Evolutionary conservation across 1,140 invertebrate species (phyloP).

Genomic region (Acromyrmex echinatior): DNA sequence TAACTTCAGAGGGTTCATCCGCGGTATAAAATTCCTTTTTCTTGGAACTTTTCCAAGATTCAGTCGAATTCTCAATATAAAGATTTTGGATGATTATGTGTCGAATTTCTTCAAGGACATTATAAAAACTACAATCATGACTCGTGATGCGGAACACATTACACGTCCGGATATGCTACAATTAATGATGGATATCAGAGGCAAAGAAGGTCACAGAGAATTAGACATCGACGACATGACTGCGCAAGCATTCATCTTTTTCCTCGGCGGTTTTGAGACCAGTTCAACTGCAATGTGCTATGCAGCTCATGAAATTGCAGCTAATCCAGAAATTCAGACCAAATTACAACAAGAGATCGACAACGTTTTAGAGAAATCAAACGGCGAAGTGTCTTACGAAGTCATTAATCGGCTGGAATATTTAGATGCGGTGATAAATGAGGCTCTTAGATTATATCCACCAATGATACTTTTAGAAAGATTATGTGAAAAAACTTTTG

Average conservation of each 20-base stretch:
- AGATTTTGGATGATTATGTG: too few species aligned
- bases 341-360: conserved; percentile 88
- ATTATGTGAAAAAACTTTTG: conserved; percentile 85
- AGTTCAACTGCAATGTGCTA: conserved; percentile 84
- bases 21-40: too few species aligned
- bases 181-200: too few species aligned
- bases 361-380: conserved; percentile 78
- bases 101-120: too few species aligned
- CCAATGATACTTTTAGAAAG: conserved; percentile 87
- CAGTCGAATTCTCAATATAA: too few species aligned
- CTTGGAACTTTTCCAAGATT: too few species aligned
- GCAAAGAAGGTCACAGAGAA: conserved; percentile 57
- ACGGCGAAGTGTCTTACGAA: conserved; percentile 83
- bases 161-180: too few species aligned
- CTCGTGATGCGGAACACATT: too few species aligned
- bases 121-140: too few species aligned
- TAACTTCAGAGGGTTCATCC: too few species aligned
- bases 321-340: conserved; percentile 83
- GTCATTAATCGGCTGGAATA: conserved; percentile 83
- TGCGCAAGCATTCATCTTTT: conserved; percentile 86
- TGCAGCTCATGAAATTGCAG: conserved; percentile 85
- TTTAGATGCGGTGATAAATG: conserved; percentile 87
- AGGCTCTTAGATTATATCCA: conserved; percentile 85
- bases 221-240: conserved; percentile 86
- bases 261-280: conserved; percentile 88